Evolutionary conservation across 2,113 vertebrate genomes (phyloP).

Genomic region (Lota lota): DNA sequence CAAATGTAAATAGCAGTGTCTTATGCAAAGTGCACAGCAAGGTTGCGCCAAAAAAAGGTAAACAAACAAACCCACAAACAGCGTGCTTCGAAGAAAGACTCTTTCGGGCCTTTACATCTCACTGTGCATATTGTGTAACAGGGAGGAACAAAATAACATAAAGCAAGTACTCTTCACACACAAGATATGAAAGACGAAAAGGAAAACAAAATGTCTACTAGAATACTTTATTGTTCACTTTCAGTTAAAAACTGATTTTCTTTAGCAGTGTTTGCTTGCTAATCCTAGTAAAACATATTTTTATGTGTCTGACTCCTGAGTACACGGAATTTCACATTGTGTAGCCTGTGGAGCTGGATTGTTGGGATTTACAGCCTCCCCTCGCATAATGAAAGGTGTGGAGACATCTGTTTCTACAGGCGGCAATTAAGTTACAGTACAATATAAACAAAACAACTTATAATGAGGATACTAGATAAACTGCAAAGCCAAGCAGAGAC

Average conservation of each 20-base stretch:
- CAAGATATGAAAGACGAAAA: too few relatives aligned
- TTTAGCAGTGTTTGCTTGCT: too few relatives aligned
- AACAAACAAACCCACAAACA: conserved; percentile 8
- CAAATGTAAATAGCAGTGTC: conserved; percentile 30
- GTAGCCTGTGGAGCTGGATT: conserved; percentile 46
- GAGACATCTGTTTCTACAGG: conserved; percentile 64
- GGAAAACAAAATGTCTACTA: too few relatives aligned
- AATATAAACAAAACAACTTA: conserved; percentile 59
- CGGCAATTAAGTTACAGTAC: conserved; percentile 66
- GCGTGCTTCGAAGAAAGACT: background rate
- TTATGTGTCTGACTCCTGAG: too few relatives aligned
- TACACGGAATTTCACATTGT: background rate
- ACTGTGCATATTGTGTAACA: too few relatives aligned
- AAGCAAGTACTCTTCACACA: too few relatives aligned
- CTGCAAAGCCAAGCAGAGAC: conserved; percentile 24
- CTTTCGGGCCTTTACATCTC: background rate
- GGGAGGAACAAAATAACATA: too few relatives aligned
- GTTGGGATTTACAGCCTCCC: conserved; percentile 47
- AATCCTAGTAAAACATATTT: too few relatives aligned
- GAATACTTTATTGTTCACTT: too few relatives aligned
- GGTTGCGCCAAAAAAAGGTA: conserved; percentile 8
- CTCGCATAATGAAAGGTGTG: conserved; percentile 60
- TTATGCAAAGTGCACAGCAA: conserved; percentile 35
- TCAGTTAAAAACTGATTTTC: too few relatives aligned
- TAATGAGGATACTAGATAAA: conserved; percentile 55